phyloP scores from a whole-genome alignment of 2,113 vertebrate genomes.

The Cottus gobio region DNA sequence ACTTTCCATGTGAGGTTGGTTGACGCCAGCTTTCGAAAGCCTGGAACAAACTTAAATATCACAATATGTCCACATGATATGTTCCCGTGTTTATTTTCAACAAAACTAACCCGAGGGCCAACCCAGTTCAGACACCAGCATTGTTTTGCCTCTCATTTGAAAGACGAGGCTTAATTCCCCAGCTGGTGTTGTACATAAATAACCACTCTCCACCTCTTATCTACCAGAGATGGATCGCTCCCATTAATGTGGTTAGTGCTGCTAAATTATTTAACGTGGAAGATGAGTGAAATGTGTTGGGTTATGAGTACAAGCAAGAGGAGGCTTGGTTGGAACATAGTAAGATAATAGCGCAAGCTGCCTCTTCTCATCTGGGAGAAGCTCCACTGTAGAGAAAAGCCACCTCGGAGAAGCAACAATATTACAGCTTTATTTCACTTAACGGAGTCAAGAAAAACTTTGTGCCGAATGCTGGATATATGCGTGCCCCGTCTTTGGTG shows the following conservation, averaged over 20 bases:
- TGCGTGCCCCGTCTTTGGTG: constrained; percentile 23
- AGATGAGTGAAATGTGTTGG: constrained; percentile 78
- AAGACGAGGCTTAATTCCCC: constrained; percentile 52
- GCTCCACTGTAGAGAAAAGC: constrained; percentile 1
- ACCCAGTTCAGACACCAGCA: constrained; percentile 4
- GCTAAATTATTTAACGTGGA: constrained; percentile 78
- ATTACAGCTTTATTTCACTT: constrained; percentile 29
- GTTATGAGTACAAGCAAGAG: constrained; percentile 71
- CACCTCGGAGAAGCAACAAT: constrained; percentile 24
- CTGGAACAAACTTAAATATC: not conserved
- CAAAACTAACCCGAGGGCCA: not conserved
- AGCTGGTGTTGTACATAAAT: constrained; percentile 69
- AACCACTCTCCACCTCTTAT: constrained; percentile 69
- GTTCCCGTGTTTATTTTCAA: not conserved
- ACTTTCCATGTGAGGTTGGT: not conserved
- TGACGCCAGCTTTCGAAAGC: not conserved
- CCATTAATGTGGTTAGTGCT: constrained; percentile 79
- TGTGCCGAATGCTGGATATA: not conserved
- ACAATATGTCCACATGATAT: constrained; percentile 21
- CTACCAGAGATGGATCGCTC: constrained; percentile 59
- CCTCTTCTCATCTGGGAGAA: constrained; percentile 52
- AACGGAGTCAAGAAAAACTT: constrained; percentile 22
- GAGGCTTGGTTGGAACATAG: constrained; percentile 52
- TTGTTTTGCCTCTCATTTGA: constrained; percentile 55
- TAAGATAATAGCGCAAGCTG: constrained; percentile 54